Evolutionary conservation across 2,113 vertebrate genomes (phyloP).

Genomic region (Istiophorus platypterus): DNA sequence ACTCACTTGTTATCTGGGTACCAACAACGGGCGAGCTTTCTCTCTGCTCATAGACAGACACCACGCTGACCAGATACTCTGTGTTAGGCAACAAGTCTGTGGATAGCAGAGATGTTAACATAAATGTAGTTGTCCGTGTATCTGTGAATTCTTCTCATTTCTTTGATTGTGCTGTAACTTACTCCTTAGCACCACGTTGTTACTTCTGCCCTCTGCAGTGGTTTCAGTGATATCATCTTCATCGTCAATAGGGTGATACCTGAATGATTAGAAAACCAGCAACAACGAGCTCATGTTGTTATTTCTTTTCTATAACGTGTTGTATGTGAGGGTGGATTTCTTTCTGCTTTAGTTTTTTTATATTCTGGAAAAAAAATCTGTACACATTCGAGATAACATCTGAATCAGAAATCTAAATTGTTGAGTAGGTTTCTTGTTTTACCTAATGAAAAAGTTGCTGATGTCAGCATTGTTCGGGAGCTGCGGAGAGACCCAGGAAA

Average conservation of each 20-base stretch:
- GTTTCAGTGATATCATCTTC: slow-evolving; percentile 90
- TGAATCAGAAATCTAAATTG: neutral
- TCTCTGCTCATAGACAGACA: slow-evolving; percentile 91
- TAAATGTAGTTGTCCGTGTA: neutral
- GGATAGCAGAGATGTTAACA: slow-evolving; percentile 15
- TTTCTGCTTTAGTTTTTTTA: neutral
- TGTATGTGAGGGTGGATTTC: too few relatives aligned
- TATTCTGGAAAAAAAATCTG: neutral
- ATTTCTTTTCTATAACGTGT: neutral
- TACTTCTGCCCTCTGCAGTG: slow-evolving; percentile 84
- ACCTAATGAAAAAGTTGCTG: slow-evolving; percentile 88
- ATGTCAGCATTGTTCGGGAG: slow-evolving; percentile 87
- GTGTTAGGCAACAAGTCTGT: slow-evolving; percentile 94
- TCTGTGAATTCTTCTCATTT: neutral
- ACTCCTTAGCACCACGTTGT: slow-evolving; percentile 89
- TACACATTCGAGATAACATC: neutral
- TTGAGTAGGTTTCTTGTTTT: slow-evolving; percentile 7
- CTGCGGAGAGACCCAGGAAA: slow-evolving; percentile 89
- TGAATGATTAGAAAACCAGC: slow-evolving; percentile 12
- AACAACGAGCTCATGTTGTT: neutral
- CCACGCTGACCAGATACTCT: slow-evolving; percentile 92
- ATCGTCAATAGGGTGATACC: slow-evolving; percentile 92
- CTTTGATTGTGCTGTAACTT: slow-evolving; percentile 60
- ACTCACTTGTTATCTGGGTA: slow-evolving; percentile 90
- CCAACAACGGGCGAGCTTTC: slow-evolving; percentile 90